These are phyloP conservation scores for Penaeus japonicus DNA, from an alignment of 1,140 invertebrate species.

Conservation along the genomic window DNA sequence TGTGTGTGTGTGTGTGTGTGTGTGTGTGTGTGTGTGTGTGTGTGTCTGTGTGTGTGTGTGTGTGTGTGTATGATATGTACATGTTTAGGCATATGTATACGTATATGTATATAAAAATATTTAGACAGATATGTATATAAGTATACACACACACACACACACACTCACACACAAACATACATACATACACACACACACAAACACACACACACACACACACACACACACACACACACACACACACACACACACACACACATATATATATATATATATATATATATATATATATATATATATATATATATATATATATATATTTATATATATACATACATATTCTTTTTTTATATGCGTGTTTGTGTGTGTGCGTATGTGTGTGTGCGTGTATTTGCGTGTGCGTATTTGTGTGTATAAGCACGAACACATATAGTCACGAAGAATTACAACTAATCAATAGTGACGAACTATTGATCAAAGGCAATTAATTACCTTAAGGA, in stretches of 20 bases:
- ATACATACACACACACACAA: background rate
- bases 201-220: background rate
- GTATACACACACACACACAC: background rate
- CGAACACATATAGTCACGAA: too few relatives aligned
- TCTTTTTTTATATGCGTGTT: background rate
- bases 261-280: constrained; percentile 18
- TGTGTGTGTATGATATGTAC: background rate
- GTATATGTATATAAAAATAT: background rate
- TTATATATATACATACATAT: background rate
- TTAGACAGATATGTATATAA: too few relatives aligned
- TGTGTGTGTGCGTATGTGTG: background rate
- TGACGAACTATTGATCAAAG: background rate
- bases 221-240: background rate
- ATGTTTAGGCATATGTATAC: background rate
- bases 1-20: background rate
- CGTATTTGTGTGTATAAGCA: background rate
- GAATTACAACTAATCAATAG: too few relatives aligned
- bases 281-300: constrained; percentile 11
- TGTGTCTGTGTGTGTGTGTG: too few relatives aligned
- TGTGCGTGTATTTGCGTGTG: background rate
- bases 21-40: background rate
- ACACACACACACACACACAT: background rate
- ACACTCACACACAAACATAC: background rate
- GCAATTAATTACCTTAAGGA: constrained; percentile 19
- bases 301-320: constrained; percentile 15